Conservation (phyloP, 1,140 invertebrate species). For the Drosophila setifemur region DNA sequence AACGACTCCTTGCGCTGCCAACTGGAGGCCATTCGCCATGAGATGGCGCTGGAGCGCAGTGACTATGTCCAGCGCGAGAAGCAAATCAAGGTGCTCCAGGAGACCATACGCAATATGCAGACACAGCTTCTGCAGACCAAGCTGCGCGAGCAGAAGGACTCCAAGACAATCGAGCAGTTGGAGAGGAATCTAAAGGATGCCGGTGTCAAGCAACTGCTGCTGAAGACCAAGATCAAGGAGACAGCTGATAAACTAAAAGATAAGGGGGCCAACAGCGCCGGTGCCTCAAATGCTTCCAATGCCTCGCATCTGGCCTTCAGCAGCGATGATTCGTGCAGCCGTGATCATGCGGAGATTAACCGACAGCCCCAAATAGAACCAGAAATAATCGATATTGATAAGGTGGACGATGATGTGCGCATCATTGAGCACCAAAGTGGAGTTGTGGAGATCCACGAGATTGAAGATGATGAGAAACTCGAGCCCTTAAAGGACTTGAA, state of each 20-base stretch:
- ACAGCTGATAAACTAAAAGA: constrained; percentile 61
- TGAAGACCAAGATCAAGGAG: constrained; percentile 75
- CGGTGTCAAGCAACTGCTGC: constrained; percentile 69
- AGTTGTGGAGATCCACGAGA: constrained; percentile 83
- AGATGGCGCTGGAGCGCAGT: constrained; percentile 88
- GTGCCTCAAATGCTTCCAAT: constrained; percentile 36
- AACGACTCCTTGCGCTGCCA: constrained; percentile 96
- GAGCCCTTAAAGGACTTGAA: constrained; percentile 18
- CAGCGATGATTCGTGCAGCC: constrained; percentile 43
- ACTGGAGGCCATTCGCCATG: constrained; percentile 96
- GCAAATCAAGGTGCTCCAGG: constrained; percentile 84
- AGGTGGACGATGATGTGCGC: constrained; percentile 74
- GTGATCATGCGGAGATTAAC: constrained; percentile 3
- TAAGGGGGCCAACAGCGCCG: constrained; percentile 36
- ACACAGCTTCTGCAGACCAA: constrained; percentile 87
- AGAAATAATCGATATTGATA: constrained; percentile 74
- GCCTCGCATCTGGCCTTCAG: constrained; percentile 54
- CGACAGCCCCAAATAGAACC: constrained; percentile 15
- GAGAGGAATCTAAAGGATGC: constrained; percentile 84
- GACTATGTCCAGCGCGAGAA: constrained; percentile 84
- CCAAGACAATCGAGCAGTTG: constrained; percentile 85
- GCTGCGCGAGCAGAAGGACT: constrained; percentile 86
- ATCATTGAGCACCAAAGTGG: constrained; percentile 81
- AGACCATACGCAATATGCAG: constrained; percentile 92
- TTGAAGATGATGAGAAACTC: constrained; percentile 74